Conservation (phyloP, 2,797 vertebrate species). For the Sandelia bainsii region DNA sequence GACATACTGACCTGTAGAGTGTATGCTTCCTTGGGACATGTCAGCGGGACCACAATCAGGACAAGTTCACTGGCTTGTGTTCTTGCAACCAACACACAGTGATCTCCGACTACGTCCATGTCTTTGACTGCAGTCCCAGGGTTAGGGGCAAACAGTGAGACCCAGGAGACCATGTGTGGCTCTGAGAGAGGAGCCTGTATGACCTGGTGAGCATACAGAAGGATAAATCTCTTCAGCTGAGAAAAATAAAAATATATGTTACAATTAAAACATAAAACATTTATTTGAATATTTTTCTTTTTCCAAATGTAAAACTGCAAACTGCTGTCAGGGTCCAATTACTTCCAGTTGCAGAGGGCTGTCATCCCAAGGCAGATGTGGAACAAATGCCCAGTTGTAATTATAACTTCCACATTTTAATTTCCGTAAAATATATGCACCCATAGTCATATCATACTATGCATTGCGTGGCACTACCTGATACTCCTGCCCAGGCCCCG, state of each 20-base stretch:
- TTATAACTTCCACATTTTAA: not conserved
- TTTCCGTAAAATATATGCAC: not conserved
- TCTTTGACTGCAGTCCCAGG: conserved; percentile 87
- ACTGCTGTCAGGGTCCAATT: not conserved
- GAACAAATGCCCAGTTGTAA: not conserved
- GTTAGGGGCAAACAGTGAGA: conserved; percentile 82
- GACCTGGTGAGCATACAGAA: conserved; percentile 78
- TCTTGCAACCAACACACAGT: conserved; percentile 88
- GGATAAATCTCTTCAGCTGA: not conserved
- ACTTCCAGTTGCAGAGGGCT: not conserved
- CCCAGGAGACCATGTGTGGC: conserved; percentile 87
- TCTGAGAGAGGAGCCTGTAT: conserved; percentile 85
- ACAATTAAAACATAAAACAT: not conserved
- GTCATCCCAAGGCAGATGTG: not conserved
- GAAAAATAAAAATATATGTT: not conserved
- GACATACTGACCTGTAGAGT: conserved; percentile 85
- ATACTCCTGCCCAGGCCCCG: conserved; percentile 90
- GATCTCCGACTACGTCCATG: conserved; percentile 91
- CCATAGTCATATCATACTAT: not conserved
- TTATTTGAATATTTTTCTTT: not conserved
- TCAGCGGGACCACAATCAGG: conserved; percentile 87
- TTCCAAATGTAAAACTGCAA: not conserved
- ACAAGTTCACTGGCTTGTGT: conserved; percentile 77
- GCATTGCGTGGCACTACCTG: conserved; percentile 83
- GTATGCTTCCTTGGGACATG: conserved; percentile 74